Conservation (phyloP, 2,888 invertebrate genomes). For the Dinocampus coccinellae region DNA sequence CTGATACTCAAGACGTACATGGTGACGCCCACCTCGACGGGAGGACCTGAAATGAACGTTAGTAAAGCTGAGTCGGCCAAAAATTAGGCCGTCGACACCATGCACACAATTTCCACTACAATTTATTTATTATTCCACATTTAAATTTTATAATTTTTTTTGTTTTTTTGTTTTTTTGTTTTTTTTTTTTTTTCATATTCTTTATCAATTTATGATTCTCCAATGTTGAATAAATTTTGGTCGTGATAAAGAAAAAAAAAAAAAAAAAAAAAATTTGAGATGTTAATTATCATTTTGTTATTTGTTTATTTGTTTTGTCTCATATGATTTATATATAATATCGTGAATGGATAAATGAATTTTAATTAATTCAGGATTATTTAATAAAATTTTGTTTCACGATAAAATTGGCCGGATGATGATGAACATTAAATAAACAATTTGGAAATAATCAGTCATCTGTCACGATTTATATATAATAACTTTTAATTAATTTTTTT, state of each 20-base stretch:
- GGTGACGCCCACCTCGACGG: slow-evolving; percentile 85
- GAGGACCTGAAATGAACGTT: slow-evolving; percentile 77
- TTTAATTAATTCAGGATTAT: background rate
- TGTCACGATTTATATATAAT: slow-evolving; percentile 8
- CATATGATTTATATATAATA: no score
- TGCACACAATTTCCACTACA: slow-evolving; percentile 47
- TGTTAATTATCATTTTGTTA: background rate
- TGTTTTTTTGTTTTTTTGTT: slow-evolving; percentile 20
- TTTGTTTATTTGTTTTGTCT: no score
- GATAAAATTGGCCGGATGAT: slow-evolving; percentile 15
- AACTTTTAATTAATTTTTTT: background rate
- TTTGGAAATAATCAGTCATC: slow-evolving; percentile 17
- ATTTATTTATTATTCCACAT: slow-evolving; percentile 40
- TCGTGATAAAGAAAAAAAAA: no score
- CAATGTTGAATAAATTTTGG: background rate
- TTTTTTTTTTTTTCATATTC: slow-evolving; percentile 33
- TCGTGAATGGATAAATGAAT: background rate
- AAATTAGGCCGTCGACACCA: slow-evolving; percentile 47
- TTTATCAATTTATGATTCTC: slow-evolving; percentile 42
- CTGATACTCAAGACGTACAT: slow-evolving; percentile 87
- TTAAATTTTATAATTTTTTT: slow-evolving; percentile 21
- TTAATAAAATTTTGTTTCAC: background rate
- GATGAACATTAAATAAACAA: slow-evolving; percentile 14
- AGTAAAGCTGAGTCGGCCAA: slow-evolving; percentile 67
- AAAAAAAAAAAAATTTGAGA: no score